Evolutionary conservation across 2,797 vertebrate species (phyloP), one percentile per base, ranked within the genome.

Genomic region (Oreochromis grahami): DNA sequence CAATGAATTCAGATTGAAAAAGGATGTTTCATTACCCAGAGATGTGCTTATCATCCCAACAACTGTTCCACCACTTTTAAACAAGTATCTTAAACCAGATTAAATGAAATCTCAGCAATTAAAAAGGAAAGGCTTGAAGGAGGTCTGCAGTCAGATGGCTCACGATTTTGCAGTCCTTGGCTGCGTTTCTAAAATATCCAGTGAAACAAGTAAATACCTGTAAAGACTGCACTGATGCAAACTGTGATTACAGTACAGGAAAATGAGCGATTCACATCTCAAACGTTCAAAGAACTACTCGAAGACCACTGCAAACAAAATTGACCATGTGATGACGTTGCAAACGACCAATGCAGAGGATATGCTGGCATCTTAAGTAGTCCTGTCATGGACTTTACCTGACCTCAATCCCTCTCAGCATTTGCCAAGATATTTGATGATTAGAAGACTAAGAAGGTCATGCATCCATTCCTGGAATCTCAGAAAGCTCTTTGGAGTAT

Each of bases 181-280:
- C 85, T 82, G 81, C 83, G 88, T 88, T 91, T 86, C 88, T 17
- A 45, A 70, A 7, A 26, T 70, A 88, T 86, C 68, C 83, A 84
- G 80, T 88, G 86, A 88, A 92, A 92, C 70, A 88, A 92, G 84
- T 26, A 90, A 93, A 92, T 91, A 88, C 84, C 82, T 84, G 8
- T 60, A 72, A 86, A 86, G 88, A 70, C 70, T 90, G 86, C 78
- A 84, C 45, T 70, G 84, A 91, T 85, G 79, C 63, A 81, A 80
- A 84, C 58, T 78, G 82, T 65, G 45, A 14, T 79, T 68, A 52
- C 70, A 50, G 4, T 26, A 65, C 74, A 50, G 68, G 6, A 48
- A 48, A 48, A 72, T 72, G 24, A 50, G 9, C 1, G 1, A 43
- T 48, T 72, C 68, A 72, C 68, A 32, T 11, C 43, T 0, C 43